Percentiles rank a stretch among this genome's conserved stretches.
phyloP scores from a whole-genome alignment of 2,888 invertebrate genomes.

The Mesoligia furuncula region DNA sequence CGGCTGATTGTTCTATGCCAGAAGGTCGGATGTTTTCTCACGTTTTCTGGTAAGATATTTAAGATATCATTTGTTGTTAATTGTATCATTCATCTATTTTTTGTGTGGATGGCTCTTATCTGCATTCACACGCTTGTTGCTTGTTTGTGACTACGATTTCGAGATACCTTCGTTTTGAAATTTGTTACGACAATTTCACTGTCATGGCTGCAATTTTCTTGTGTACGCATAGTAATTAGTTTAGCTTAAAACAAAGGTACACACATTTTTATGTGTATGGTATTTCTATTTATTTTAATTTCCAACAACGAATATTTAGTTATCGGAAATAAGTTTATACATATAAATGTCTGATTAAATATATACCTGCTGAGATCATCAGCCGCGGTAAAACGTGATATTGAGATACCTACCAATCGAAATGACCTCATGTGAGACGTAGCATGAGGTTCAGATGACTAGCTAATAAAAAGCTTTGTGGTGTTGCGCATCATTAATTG shows the following conservation, averaged over 20 bases:
- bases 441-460: constrained; percentile 53
- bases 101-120: constrained; percentile 60
- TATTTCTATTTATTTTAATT: constrained; percentile 18
- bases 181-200: constrained; percentile 62
- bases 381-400: constrained; percentile 58
- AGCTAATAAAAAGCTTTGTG: constrained; percentile 49
- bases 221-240: neutral
- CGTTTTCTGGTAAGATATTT: constrained; percentile 81
- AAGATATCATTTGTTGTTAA: constrained; percentile 73
- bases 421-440: constrained; percentile 62
- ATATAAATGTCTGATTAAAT: constrained; percentile 52
- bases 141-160: constrained; percentile 56
- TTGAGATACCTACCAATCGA: constrained; percentile 56
- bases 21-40: constrained; percentile 86
- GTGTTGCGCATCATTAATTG: constrained; percentile 55
- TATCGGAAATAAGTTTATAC: constrained; percentile 20
- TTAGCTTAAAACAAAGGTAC: constrained; percentile 13
- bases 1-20: constrained; percentile 70
- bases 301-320: constrained; percentile 36
- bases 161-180: constrained; percentile 58
- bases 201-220: constrained; percentile 64
- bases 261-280: constrained; percentile 10
- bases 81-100: constrained; percentile 74
- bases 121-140: constrained; percentile 65
- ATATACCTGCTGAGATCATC: constrained; percentile 62